A percentile compares a stretch with the other conserved stretches of the same genome.
phyloP scores from a whole-genome alignment of 2,888 invertebrate species.

The Dichetophora obliterata region DNA sequence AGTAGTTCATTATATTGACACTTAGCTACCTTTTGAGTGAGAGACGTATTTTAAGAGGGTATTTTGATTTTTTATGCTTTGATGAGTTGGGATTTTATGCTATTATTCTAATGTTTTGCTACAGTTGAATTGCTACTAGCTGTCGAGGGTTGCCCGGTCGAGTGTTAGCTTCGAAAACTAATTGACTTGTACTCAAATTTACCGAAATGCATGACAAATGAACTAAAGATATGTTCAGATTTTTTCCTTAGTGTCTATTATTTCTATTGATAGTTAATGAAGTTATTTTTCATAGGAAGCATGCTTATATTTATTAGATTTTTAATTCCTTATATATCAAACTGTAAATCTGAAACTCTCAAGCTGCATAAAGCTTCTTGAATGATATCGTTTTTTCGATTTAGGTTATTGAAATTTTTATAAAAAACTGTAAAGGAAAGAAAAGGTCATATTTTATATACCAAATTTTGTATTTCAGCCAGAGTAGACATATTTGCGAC shows the following conservation, averaged over 20 bases:
- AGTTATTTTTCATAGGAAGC: constrained; percentile 33
- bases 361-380: too few species aligned
- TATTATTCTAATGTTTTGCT: background rate
- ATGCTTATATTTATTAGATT: background rate
- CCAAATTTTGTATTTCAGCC: too few species aligned
- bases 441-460: too few species aligned
- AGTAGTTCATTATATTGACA: constrained; percentile 60
- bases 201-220: constrained; percentile 37
- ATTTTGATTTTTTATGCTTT: background rate
- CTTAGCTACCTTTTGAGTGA: background rate
- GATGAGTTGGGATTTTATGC: background rate
- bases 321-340: too few species aligned
- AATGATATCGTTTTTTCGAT: too few species aligned
- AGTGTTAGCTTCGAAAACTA: constrained; percentile 11
- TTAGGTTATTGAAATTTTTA: too few species aligned
- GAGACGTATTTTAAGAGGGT: background rate
- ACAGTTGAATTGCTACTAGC: background rate
- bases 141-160: background rate
- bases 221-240: background rate
- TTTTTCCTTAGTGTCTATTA: background rate
- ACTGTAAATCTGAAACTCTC: too few species aligned
- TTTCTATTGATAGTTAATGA: constrained; percentile 32
- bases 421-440: too few species aligned
- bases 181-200: constrained; percentile 36
- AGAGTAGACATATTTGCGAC: too few species aligned